Percentiles rank a stretch among this genome's conserved stretches.
Evolutionary conservation across 2,888 invertebrate genomes (phyloP).

Genomic region (Drosophila anomelani): DNA sequence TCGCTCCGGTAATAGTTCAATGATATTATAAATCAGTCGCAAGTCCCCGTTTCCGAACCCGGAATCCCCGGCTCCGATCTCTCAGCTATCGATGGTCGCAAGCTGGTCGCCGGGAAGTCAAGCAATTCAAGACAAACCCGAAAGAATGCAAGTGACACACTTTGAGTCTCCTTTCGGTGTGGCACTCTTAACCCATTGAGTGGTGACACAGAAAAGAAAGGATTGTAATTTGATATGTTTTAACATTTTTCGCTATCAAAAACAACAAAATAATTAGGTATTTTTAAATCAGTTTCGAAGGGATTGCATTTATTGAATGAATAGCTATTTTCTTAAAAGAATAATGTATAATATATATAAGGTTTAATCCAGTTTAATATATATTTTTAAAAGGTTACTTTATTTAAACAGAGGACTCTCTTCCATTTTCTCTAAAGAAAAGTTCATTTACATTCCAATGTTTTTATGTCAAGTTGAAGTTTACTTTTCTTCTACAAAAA

Average conservation of each 20-base stretch:
- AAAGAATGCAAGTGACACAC: slow-evolving; percentile 76
- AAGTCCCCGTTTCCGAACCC: slow-evolving; percentile 19
- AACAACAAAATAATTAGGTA: background rate
- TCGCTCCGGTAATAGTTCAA: slow-evolving; percentile 69
- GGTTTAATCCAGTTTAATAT: background rate
- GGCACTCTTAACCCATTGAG: slow-evolving; percentile 41
- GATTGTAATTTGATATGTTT: background rate
- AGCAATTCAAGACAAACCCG: slow-evolving; percentile 53
- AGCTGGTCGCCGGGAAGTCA: slow-evolving; percentile 1
- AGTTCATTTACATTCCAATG: background rate
- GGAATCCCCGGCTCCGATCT: slow-evolving; percentile 7
- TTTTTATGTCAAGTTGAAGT: background rate
- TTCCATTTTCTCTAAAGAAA: background rate
- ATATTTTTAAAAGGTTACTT: background rate
- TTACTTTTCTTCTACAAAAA: background rate
- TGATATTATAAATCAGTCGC: slow-evolving; percentile 75
- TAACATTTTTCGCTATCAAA: background rate
- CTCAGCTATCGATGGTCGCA: slow-evolving; percentile 10
- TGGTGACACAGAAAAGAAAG: slow-evolving; percentile 2
- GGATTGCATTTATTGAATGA: too few species aligned
- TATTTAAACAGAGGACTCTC: background rate
- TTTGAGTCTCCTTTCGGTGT: slow-evolving; percentile 46
- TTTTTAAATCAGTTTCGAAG: too few species aligned
- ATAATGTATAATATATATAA: background rate
- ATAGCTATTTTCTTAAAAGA: background rate